Percentiles rank a stretch among this genome's conserved stretches.
phyloP scores from a whole-genome alignment of 1,140 invertebrate species.

The Prorops nasuta region DNA sequence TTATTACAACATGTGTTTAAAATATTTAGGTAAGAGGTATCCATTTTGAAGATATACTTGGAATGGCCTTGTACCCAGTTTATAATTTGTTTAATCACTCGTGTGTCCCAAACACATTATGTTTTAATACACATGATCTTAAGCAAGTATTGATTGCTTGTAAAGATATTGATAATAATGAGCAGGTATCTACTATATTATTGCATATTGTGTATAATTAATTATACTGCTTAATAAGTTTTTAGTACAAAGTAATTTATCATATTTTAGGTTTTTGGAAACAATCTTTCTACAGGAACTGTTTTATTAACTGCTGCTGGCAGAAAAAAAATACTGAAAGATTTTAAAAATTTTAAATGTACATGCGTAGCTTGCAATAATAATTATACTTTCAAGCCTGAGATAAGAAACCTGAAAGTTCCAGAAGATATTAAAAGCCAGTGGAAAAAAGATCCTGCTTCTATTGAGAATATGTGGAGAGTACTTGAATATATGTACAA shows the following conservation, averaged over 20 bases:
- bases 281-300: background rate
- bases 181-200: background rate
- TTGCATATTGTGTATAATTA: background rate
- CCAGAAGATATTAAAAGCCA: background rate
- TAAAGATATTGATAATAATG: conserved; percentile 1
- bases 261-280: conserved; percentile 3
- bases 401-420: background rate
- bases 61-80: background rate
- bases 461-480: conserved; percentile 5
- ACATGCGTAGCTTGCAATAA: background rate
- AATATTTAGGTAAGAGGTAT: background rate
- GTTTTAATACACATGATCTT: background rate
- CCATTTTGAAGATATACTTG: background rate
- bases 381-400: conserved; percentile 1
- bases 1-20: background rate
- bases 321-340: background rate
- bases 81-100: background rate
- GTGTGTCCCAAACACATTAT: background rate
- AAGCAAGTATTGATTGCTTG: background rate
- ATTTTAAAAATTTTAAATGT: background rate
- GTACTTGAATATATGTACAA: background rate
- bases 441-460: conserved; percentile 1
- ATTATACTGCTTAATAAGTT: background rate
- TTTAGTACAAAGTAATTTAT: too few relatives aligned
- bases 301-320: background rate